Base-by-base conservation (phyloP, 53 echinoderm and acorn worm species). In the Crossaster papposus region DNA sequence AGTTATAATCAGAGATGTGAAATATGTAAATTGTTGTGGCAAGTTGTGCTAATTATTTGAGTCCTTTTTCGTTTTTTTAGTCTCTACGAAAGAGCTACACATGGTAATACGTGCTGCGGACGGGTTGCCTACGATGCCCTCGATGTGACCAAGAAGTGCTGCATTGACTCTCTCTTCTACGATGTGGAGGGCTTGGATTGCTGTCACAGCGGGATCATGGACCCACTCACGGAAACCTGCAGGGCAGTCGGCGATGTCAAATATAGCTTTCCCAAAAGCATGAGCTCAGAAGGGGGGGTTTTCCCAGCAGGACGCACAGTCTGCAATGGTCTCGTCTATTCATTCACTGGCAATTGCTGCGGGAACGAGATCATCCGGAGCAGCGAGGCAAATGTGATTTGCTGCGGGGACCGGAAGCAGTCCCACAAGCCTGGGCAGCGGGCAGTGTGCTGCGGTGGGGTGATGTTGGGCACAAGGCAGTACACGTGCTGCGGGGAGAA, bases 371-470 rank as follows among this genome's bases (percentile, higher is more conserved):
- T 91, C 55, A 18, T 91, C 26, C 36, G 79, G 14, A 14, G 34
- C 26, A 50, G 50, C 18, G 76, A 91, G 31, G 85, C 58, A 17
- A 55, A 14, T 14, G 20, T 9, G 30, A 91, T 91, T n/a, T 91
- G 91, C 79, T 91, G 91, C 36, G 85, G 64, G 30, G 83, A 71
- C n/a, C 2, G 6, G 68, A 91, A 79, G 81, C 28, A 70, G 31
- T 1, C 3, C 7, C 64, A 77, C 65, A 30, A 1, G 0, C 75
- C 13, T 23, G 84, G 84, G 33, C 72, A 77, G 54, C 37, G 68
- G 34, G 54, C 91, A 12, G 29, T 85, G 26, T 91, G 91, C 70
- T 90, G 90, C 81, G 78, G 90, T 15, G 44, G 78, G 63, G 50
- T 53, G 36, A 83, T 90, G 18, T 0, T 73, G 37, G 76, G 65